Evolutionary conservation across 2,113 vertebrate species (phyloP), one percentile per base, ranked within the genome.

Genomic region (Onychorhynchus coronatus): DNA sequence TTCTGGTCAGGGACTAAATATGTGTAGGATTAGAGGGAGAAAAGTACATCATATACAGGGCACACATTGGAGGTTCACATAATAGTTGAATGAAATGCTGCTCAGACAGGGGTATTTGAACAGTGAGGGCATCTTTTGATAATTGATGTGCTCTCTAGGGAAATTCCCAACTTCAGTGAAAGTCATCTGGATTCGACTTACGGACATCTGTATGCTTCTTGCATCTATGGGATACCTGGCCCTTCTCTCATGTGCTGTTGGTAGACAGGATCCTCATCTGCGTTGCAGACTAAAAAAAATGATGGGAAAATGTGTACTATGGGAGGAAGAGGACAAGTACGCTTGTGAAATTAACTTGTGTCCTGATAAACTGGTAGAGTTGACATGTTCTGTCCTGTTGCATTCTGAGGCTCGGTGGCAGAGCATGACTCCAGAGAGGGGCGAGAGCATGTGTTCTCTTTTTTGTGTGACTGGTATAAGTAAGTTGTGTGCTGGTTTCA

Each of bases 261-360:
- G 25, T 58, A 76, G 44, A n/a, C 17, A 65, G 31, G 23, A 42
- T 67, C 17, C 14, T 68, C 21, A 49, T 39, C 24, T 89, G 66
- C 46, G 12, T 85, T 81, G 53, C n/a, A 73, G 46, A 28, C 3
- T 30, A 17, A 53, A 39, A 46, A 78, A 12, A 12, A 12, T 12
- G 2, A 8, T 2, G 1, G 14, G 16, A 1, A 53, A 44, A 1
- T 49, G 13, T 68, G 8, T 84, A 6, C 31, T 58, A 4, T 37
- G n/a, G 18, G 30, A 58, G 42, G 41, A 52, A 71, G 12, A 25
- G 16, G 9, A 75, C 33, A 61, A 18, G 42, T 8, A 1, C 33
- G 15, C 23, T n/a, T 39, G 8, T 72, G 13, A 88, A 50, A 46
- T 53, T 70, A 30, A 23, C 6, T 77, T 0, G 4, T 53, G 24